Evolutionary conservation across 2,888 invertebrate genomes (phyloP).

Genomic region (Cataglyphis cursor): DNA sequence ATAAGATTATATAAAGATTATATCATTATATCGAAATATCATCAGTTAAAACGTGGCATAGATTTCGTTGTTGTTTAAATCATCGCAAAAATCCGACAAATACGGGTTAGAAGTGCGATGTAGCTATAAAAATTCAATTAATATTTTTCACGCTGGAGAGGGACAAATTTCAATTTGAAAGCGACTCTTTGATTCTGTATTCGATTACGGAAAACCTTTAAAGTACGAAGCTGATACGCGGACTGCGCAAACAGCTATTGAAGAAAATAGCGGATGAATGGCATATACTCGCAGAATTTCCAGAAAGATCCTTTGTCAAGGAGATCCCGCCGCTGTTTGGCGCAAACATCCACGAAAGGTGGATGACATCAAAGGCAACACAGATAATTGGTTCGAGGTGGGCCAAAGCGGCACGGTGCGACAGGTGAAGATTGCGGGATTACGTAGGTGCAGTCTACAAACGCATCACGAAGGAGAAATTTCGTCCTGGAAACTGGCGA

Average conservation of each 20-base stretch:
- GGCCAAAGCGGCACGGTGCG: constrained; percentile 58
- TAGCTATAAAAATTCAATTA: constrained; percentile 41
- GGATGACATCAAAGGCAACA: constrained; percentile 74
- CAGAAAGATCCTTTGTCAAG: constrained; percentile 72
- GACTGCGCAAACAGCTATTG: constrained; percentile 40
- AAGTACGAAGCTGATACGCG: constrained; percentile 46
- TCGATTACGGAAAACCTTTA: constrained; percentile 57
- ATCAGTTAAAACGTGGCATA: constrained; percentile 31
- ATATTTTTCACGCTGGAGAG: constrained; percentile 48
- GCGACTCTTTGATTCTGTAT: constrained; percentile 61
- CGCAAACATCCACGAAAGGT: constrained; percentile 68
- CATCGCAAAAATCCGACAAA: not conserved
- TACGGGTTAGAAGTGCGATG: not conserved
- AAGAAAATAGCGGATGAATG: constrained; percentile 59
- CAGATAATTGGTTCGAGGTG: constrained; percentile 75
- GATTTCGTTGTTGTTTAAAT: not conserved
- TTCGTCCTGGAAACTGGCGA: constrained; percentile 56
- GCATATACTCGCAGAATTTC: constrained; percentile 62
- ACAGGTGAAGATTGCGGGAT: constrained; percentile 76
- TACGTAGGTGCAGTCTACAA: constrained; percentile 66
- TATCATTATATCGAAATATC: constrained; percentile 36
- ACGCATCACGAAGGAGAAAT: constrained; percentile 70
- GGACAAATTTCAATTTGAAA: constrained; percentile 64
- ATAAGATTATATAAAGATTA: constrained; percentile 58
- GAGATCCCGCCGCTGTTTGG: constrained; percentile 61